Evolutionary conservation across 1,140 invertebrate species (phyloP), one percentile per base, ranked within the genome.

Genomic region (Pogonomyrmex californicus): DNA sequence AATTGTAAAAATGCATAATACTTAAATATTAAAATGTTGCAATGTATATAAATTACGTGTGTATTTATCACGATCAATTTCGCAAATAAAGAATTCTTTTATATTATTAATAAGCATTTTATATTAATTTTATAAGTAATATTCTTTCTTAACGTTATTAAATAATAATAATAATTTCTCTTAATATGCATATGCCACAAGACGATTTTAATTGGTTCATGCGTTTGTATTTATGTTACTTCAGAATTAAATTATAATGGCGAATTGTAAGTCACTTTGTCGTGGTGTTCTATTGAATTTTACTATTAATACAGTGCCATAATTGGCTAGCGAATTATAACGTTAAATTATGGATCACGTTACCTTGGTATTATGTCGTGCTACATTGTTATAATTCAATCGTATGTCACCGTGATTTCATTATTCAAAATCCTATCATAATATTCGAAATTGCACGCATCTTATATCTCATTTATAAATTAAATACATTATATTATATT

Each of bases 291-390:
- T 60, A 83, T 83, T 83, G 56, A 75, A 83, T 83, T 75, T 83
- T 75, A 83, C 41, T 75, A 83, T 83, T 83, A 83, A 75, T 83
- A 73, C 44, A 58, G 41, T 38, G 33, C 38, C 66, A 71, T 73
- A 83, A 83, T 83, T 60, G 79, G 23, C n/a, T 33, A 62, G 77
- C 62, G 41, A 83, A 83, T 83, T 83, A 83, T 75, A 75, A 83
- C 41, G 44, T 83, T 83, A 75, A 83, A 83, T 83, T 83, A 75
- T 75, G 47, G 60, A 83, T 75, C 30, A 41, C n/a, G 44, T 83
- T 75, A 83, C 41, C 17, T 12, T 38, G 6, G 49, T 68, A 81
- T 83, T 83, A 83, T 83, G 30, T 83, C 41, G 56, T 10, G n/a
- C 33, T 2, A 58, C 33, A 44, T 73, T 83, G 79, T 54, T 83